Conservation (phyloP, 2,888 invertebrate genomes). For the Chymomyza caudatula region DNA sequence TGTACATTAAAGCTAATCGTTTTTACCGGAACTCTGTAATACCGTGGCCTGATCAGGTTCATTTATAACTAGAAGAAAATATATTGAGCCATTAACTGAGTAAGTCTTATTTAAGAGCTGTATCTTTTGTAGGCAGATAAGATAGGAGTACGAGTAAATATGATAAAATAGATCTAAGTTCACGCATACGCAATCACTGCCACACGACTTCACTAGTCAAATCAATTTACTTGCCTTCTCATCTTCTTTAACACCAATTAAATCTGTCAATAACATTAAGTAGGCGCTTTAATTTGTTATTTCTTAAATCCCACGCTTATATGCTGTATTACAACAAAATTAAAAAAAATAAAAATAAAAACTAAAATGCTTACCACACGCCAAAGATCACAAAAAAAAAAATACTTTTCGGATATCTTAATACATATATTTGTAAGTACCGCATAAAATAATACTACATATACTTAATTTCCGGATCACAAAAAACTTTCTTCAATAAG, state of each 20-base stretch:
- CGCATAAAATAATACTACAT: too few relatives aligned
- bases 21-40: too few relatives aligned
- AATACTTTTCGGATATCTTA: too few relatives aligned
- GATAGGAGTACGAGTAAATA: not conserved
- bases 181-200: slow-evolving; percentile 10
- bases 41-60: too few relatives aligned
- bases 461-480: too few relatives aligned
- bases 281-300: slow-evolving; percentile 11
- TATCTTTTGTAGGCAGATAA: slow-evolving; percentile 18
- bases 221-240: slow-evolving; percentile 3
- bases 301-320: not conserved
- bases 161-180: slow-evolving; percentile 11
- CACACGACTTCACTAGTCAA: slow-evolving; percentile 3
- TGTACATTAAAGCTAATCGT: too few relatives aligned
- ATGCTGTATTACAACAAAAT: not conserved
- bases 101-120: slow-evolving; percentile 8
- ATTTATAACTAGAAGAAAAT: too few relatives aligned
- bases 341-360: not conserved
- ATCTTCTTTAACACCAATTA: slow-evolving; percentile 15
- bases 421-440: too few relatives aligned
- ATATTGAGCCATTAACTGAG: slow-evolving; percentile 33
- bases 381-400: slow-evolving; percentile 11
- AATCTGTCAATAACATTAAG: not conserved
- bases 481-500: too few relatives aligned
- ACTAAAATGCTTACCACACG: slow-evolving; percentile 43